Percentiles rank a stretch among this genome's conserved stretches.
Conservation (phyloP, 2,113 vertebrate genomes). For the Cavia aperea region DNA sequence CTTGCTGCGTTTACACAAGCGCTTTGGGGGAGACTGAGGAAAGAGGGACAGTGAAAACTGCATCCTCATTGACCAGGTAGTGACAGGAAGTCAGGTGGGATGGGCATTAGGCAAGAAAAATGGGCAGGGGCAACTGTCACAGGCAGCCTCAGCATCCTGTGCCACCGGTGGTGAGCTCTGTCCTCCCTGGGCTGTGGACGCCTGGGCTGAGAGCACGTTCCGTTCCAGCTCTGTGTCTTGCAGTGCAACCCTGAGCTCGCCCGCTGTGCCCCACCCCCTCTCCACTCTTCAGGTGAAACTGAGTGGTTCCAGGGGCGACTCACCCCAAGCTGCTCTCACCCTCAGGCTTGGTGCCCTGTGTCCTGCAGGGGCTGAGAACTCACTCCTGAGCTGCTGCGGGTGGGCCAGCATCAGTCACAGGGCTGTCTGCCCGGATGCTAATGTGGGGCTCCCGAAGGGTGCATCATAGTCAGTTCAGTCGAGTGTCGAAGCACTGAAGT, state of each 20-base stretch:
- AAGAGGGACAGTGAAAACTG: neutral
- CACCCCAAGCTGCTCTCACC: neutral
- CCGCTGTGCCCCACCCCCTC: neutral
- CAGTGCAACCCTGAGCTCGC: neutral
- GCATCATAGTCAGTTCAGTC: neutral
- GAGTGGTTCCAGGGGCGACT: neutral
- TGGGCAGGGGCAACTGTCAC: accelerated
- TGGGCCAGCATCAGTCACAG: neutral
- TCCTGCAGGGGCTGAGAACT: neutral
- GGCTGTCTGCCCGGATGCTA: neutral
- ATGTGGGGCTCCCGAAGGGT: neutral
- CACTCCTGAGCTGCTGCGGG: neutral
- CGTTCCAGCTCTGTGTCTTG: neutral
- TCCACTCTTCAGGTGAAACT: neutral
- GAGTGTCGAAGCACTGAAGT: neutral
- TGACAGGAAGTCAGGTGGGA: neutral
- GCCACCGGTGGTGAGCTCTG: neutral
- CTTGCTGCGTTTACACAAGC: neutral
- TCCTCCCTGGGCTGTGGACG: neutral
- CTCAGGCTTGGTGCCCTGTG: neutral
- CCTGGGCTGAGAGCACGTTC: neutral
- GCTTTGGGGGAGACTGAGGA: neutral
- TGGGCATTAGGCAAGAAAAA: neutral
- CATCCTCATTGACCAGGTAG: neutral
- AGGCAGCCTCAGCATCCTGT: neutral